Percentiles rank a stretch among this genome's conserved stretches.
phyloP scores from a whole-genome alignment of 2,888 invertebrate genomes.

The Pegoplata infirma region DNA sequence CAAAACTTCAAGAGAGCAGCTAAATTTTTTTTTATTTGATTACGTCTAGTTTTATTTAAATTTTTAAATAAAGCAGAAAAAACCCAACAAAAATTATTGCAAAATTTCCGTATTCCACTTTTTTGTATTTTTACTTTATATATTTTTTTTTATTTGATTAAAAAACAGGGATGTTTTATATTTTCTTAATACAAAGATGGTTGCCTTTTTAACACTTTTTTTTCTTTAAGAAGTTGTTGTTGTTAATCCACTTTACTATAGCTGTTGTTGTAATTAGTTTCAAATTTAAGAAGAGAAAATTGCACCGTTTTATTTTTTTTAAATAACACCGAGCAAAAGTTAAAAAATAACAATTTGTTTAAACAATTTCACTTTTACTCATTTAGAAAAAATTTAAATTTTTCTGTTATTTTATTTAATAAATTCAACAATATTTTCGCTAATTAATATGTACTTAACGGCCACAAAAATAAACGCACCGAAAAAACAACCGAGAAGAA shows the following conservation, averaged over 20 bases:
- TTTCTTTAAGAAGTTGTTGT: conserved; percentile 2
- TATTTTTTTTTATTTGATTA: background rate
- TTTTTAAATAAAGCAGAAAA: background rate
- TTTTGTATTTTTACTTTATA: background rate
- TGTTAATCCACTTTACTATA: conserved; percentile 12
- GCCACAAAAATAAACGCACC: too few relatives aligned
- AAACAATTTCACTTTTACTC: too few relatives aligned
- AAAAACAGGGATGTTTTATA: background rate
- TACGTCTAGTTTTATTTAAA: conserved; percentile 34
- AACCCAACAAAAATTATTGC: conserved; percentile 30
- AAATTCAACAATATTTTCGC: too few relatives aligned
- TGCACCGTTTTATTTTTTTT: conserved; percentile 16
- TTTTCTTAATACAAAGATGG: background rate
- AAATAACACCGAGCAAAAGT: conserved; percentile 14
- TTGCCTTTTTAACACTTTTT: conserved; percentile 25
- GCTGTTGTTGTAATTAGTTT: conserved; percentile 11
- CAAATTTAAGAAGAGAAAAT: conserved; percentile 3
- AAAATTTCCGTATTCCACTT: conserved; percentile 16
- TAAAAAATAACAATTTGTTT: too few relatives aligned
- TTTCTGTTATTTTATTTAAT: too few relatives aligned
- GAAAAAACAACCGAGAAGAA: too few relatives aligned
- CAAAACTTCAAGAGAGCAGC: conserved; percentile 2
- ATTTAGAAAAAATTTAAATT: too few relatives aligned
- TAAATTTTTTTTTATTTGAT: conserved; percentile 22
- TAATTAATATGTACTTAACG: too few relatives aligned